phyloP scores from a whole-genome alignment of 1,140 invertebrate species.

The Microplitis mediator region DNA sequence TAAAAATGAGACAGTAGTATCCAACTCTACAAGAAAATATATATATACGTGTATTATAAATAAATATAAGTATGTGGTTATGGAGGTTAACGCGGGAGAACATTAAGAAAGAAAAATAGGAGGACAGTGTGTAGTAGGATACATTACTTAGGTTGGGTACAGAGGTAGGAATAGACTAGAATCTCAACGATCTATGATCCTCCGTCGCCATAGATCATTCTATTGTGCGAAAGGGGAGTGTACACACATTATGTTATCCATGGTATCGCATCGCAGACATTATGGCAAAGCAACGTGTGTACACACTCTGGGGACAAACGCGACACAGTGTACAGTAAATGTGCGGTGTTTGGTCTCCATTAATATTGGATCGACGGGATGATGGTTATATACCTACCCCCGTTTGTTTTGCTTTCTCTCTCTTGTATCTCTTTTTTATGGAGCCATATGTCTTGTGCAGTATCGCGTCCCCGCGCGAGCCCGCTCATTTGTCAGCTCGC shows the following conservation, averaged over 20 bases:
- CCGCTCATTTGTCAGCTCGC: slow-evolving; percentile 53
- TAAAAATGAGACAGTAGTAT: slow-evolving; percentile 8
- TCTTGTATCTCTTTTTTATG: slow-evolving; percentile 53
- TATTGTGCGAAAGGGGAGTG: slow-evolving; percentile 48
- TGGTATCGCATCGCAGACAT: slow-evolving; percentile 35
- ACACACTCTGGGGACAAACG: slow-evolving; percentile 45
- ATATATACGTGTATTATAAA: neutral
- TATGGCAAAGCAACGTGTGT: slow-evolving; percentile 34
- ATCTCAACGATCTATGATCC: slow-evolving; percentile 26
- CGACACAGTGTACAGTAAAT: slow-evolving; percentile 39
- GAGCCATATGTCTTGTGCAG: slow-evolving; percentile 53
- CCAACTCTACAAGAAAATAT: neutral
- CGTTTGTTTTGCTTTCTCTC: slow-evolving; percentile 13
- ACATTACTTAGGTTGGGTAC: slow-evolving; percentile 17
- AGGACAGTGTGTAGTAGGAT: neutral
- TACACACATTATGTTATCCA: slow-evolving; percentile 48
- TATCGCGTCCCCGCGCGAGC: slow-evolving; percentile 32
- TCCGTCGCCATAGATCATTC: slow-evolving; percentile 46
- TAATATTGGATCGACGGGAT: slow-evolving; percentile 56
- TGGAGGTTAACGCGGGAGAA: neutral
- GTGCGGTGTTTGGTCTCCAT: slow-evolving; percentile 58
- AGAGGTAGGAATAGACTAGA: slow-evolving; percentile 9
- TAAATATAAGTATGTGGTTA: neutral
- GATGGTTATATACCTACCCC: slow-evolving; percentile 35
- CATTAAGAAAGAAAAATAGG: slow-evolving; percentile 1